These are phyloP conservation scores for Loripinus fragilis DNA, from an alignment of 2,888 invertebrate genomes.

Conservation along the genomic window DNA sequence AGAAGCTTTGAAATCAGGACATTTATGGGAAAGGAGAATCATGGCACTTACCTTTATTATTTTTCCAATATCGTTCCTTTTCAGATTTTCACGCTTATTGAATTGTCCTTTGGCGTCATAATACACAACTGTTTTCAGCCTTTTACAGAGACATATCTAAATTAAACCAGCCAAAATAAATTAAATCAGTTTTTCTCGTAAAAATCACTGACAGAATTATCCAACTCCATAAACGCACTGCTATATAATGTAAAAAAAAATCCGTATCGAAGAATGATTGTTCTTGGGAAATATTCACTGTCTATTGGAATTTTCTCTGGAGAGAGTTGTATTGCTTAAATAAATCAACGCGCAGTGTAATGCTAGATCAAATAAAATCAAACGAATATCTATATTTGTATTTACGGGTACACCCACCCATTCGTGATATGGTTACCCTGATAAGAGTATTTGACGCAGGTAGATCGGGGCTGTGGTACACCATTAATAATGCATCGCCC, in stretches of 20 bases:
- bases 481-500: background rate
- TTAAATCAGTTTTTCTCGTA: too few relatives aligned
- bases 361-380: slow-evolving; percentile 13
- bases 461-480: background rate
- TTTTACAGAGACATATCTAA: too few relatives aligned
- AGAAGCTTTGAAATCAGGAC: too few relatives aligned
- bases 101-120: too few relatives aligned
- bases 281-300: background rate
- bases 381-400: slow-evolving; percentile 7
- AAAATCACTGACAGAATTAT: too few relatives aligned
- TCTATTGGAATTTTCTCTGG: slow-evolving; percentile 14
- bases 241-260: background rate
- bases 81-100: too few relatives aligned
- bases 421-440: background rate
- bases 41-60: too few relatives aligned
- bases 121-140: too few relatives aligned
- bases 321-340: background rate
- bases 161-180: too few relatives aligned
- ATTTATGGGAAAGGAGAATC: too few relatives aligned
- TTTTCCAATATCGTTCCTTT: too few relatives aligned
- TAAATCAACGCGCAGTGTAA: slow-evolving; percentile 3
- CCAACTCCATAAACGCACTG: background rate
- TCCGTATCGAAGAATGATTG: background rate
- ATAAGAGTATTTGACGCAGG: slow-evolving; percentile 4
- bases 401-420: background rate